Percentiles rank a stretch among this genome's conserved stretches.
These are phyloP conservation scores for Theretra japonica DNA, from an alignment of 2,888 invertebrate genomes.

Conservation along the genomic window DNA sequence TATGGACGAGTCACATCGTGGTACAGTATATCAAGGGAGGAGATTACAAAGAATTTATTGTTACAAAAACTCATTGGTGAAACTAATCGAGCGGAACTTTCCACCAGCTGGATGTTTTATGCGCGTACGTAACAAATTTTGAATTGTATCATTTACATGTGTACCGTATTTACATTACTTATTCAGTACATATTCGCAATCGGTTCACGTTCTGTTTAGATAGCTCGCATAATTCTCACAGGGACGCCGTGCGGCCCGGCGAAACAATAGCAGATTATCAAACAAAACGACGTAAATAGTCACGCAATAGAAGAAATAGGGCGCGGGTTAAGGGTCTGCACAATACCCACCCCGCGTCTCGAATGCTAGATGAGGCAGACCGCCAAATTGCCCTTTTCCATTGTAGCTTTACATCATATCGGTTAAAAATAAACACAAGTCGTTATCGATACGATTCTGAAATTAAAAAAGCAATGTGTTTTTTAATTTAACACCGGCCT, in stretches of 20 bases:
- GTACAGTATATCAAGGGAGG: slow-evolving; percentile 60
- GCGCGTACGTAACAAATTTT: slow-evolving; percentile 18
- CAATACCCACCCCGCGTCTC: slow-evolving; percentile 75
- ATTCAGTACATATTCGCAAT: slow-evolving; percentile 76
- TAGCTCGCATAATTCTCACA: slow-evolving; percentile 81
- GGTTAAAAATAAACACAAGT: slow-evolving; percentile 9
- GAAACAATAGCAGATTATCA: slow-evolving; percentile 84
- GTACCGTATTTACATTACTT: slow-evolving; percentile 53
- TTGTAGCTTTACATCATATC: slow-evolving; percentile 46
- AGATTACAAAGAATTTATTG: slow-evolving; percentile 56
- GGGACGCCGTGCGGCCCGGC: slow-evolving; percentile 72
- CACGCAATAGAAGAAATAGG: slow-evolving; percentile 75
- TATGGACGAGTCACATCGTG: slow-evolving; percentile 64
- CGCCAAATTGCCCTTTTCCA: slow-evolving; percentile 53
- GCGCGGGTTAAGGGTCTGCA: slow-evolving; percentile 78
- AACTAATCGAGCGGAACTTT: slow-evolving; percentile 33
- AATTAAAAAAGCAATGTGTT: background rate
- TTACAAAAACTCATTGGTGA: slow-evolving; percentile 42
- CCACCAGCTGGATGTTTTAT: slow-evolving; percentile 30
- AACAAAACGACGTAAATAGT: slow-evolving; percentile 83
- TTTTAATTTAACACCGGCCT: background rate
- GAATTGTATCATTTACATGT: slow-evolving; percentile 45
- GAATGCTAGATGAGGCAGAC: slow-evolving; percentile 78
- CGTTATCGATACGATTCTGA: background rate
- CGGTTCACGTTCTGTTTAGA: slow-evolving; percentile 78